phyloP scores from a whole-genome alignment of 2,113 vertebrate species.

The Pygathrix nemaeus region DNA sequence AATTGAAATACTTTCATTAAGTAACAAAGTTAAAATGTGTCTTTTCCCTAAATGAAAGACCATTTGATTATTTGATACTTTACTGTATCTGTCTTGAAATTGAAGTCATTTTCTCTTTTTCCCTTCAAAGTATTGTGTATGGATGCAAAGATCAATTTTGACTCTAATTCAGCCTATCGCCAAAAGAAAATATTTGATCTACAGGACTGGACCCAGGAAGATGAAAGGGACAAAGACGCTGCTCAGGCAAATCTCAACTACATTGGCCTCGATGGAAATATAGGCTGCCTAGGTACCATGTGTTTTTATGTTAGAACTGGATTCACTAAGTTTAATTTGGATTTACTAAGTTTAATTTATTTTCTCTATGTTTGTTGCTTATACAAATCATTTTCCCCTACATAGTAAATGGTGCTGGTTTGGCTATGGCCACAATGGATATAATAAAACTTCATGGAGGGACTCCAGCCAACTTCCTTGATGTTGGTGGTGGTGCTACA shows the following conservation, averaged over 20 bases:
- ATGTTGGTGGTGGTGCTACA: conserved; percentile 98
- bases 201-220: conserved; percentile 98
- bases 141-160: conserved; percentile 99
- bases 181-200: conserved; percentile 95
- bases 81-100: conserved; percentile 29
- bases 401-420: conserved; percentile 96
- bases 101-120: not conserved
- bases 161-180: conserved; percentile 95
- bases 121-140: conserved; percentile 94
- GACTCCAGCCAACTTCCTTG: conserved; percentile 98
- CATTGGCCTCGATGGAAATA: conserved; percentile 96
- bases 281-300: conserved; percentile 94
- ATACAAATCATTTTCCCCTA: conserved; percentile 55
- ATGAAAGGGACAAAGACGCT: conserved; percentile 92
- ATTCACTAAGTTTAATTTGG: not conserved
- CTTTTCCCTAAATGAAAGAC: not conserved
- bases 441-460: conserved; percentile 99
- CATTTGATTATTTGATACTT: not conserved
- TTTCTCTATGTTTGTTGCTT: conserved; percentile 47
- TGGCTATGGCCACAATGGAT: conserved; percentile 99
- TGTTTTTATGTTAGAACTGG: conserved; percentile 17
- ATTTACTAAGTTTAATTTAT: not conserved
- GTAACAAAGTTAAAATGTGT: not conserved
- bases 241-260: conserved; percentile 96
- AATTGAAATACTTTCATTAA: conserved; percentile 40